Base-by-base conservation (phyloP, 2,888 invertebrate genomes). In the Dynastes grantii region DNA sequence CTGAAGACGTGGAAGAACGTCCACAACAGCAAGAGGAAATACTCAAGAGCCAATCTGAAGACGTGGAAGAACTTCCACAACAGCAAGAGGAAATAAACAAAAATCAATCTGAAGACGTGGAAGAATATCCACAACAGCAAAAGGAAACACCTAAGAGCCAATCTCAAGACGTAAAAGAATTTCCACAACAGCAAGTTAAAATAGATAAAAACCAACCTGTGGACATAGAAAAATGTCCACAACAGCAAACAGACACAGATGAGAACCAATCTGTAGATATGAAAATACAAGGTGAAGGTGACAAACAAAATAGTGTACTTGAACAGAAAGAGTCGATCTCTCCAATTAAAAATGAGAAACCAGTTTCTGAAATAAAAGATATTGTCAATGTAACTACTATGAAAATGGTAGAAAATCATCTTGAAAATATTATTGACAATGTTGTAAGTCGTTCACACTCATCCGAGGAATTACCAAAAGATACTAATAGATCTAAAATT, bases 341-440 rank as follows among this genome's bases (percentile, higher is more conserved):
- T 37, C 4, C 6, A 45, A 45, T 45, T 45, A 11, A 45, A 45
- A 22, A 58, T 8, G 2, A 2, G 29, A 29, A 37, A 6, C 32
- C 8, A 63, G 63, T 2, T 29, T 9, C 63, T n/a, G 11, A 64
- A 32, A 64, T 64, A 32, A n/a, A 37, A 11, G 13, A 64, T 29
- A 37, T n/a, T 64, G 13, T 13, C 3, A 37, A 9, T n/a, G n/a
- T 8, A 40, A 64, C 64, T 27, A 32, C n/a, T 13, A 32, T 11
- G n/a, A 16, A 71, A 37, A 58, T 58, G 2, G n/a, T 58, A 55
- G 71, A 55, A 55, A 40, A 9, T 22, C 58, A 55, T 16, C 16
- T 71, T 37, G 58, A 71, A 16, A 13, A 55, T 16, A 16, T 37
- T 55, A 55, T 71, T 16, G 71, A 71, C 11, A 55, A n/a, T 16